Base-by-base conservation (phyloP, 2,888 invertebrate genomes). In the Macrosoma leucophasiata region DNA sequence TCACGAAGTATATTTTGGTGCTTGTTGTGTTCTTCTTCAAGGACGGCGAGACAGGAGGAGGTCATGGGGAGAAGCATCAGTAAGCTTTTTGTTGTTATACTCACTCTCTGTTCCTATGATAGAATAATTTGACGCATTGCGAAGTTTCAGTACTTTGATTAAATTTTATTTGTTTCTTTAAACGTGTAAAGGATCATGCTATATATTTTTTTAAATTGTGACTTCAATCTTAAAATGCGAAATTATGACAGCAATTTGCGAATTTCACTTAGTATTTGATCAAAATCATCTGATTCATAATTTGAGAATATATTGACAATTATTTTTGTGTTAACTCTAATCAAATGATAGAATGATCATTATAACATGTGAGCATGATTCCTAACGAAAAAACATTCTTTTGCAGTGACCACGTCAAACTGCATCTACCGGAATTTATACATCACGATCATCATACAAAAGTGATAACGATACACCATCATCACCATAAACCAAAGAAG, bases 371-470 rank as follows among this genome's bases (percentile, higher is more conserved):
- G n/a, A n/a, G n/a, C n/a, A n/a, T n/a, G n/a, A n/a, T n/a, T n/a
- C n/a, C n/a, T n/a, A n/a, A n/a, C n/a, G 17, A 13, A 22, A 25
- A 20, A 1, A 5, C 26, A 15, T 33, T 28, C 12, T 28, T 57
- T 75, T 77, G 35, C 77, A 88, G 88, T 51, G 76, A 86, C 29
- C 87, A 88, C 53, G 71, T 89, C 40, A 87, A 76, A 58, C 63
- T 89, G 28, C 78, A 87, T 55, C 77, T 88, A 5, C 89, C 89
- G 10, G 85, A 88, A 57, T 76, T 88, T 29, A 79, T 87, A 41
- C 87, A 88, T 24, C 87, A 88, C 41, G 84, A 86, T 27, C 76
- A 84, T 39, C 88, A 88, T 51, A 88, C 87, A 4, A 87, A 87
- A 54, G 86, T 87, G 31, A 78, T 89, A 24, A 86, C 85, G 8